phyloP scores from a whole-genome alignment of 2,113 vertebrate genomes.

The Pygathrix nemaeus region DNA sequence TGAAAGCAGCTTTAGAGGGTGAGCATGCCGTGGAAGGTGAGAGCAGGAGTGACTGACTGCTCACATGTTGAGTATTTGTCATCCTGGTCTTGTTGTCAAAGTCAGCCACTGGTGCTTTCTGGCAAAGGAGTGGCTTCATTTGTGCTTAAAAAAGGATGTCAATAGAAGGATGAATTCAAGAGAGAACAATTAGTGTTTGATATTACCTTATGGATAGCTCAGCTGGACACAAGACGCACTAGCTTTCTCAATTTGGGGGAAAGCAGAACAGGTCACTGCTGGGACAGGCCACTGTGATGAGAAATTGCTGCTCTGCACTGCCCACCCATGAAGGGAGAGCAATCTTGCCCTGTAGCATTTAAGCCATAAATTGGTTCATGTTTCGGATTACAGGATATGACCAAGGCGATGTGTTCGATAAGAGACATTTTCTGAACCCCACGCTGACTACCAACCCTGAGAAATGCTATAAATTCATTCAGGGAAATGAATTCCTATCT shows the following conservation, averaged over 20 bases:
- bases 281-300: background rate
- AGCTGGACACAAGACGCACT: background rate
- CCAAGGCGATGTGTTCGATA: background rate
- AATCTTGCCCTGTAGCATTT: background rate
- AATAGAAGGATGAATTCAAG: background rate
- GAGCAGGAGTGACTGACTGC: too few species aligned
- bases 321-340: background rate
- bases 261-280: background rate
- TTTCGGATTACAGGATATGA: background rate
- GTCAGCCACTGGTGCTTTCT: background rate
- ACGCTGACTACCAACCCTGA: background rate
- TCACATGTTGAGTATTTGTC: background rate
- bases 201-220: background rate
- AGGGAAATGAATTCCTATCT: background rate
- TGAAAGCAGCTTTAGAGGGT: background rate
- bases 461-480: background rate
- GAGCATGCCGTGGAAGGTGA: accelerated
- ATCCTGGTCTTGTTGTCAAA: background rate
- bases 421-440: background rate
- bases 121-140: background rate
- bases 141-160: background rate
- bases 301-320: background rate
- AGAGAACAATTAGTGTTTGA: background rate
- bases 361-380: background rate
- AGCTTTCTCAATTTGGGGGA: background rate